These are phyloP conservation scores for Neodon shergylaensis DNA, from an alignment of 2,113 vertebrate genomes.

Conservation along the genomic window DNA sequence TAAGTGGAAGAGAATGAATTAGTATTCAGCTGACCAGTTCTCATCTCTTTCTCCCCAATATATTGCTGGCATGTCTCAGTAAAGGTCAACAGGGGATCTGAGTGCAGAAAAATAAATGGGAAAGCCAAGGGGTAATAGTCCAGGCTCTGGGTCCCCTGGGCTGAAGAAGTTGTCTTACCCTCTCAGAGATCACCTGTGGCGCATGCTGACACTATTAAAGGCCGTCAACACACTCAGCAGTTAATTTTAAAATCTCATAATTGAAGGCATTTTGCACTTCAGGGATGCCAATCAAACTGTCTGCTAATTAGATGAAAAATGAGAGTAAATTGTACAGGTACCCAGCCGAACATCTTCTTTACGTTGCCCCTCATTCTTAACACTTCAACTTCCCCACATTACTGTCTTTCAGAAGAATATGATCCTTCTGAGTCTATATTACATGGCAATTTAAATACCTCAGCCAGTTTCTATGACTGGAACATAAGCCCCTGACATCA, in stretches of 20 bases:
- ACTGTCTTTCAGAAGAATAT: constrained; percentile 37
- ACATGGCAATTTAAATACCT: constrained; percentile 46
- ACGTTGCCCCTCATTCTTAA: constrained; percentile 20
- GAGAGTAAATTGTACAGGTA: neutral
- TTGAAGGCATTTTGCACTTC: constrained; percentile 18
- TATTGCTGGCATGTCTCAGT: constrained; percentile 37
- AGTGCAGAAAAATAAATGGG: constrained; percentile 56
- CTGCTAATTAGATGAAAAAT: neutral
- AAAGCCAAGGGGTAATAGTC: constrained; percentile 37
- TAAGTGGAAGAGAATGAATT: constrained; percentile 33
- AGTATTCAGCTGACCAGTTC: constrained; percentile 27
- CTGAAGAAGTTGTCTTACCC: neutral
- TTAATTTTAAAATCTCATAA: constrained; percentile 61
- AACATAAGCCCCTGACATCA: constrained; percentile 24
- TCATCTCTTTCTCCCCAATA: constrained; percentile 41
- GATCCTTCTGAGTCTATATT: neutral
- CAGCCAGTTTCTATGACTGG: constrained; percentile 30
- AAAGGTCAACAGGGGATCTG: constrained; percentile 37
- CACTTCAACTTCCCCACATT: neutral
- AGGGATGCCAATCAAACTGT: constrained; percentile 3
- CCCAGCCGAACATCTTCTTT: neutral
- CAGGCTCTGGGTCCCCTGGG: neutral
- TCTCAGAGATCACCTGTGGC: constrained; percentile 50
- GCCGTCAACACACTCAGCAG: constrained; percentile 11
- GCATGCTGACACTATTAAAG: constrained; percentile 7